phyloP scores from a whole-genome alignment of 2,888 invertebrate species.

The Pristionchus arcanus region DNA sequence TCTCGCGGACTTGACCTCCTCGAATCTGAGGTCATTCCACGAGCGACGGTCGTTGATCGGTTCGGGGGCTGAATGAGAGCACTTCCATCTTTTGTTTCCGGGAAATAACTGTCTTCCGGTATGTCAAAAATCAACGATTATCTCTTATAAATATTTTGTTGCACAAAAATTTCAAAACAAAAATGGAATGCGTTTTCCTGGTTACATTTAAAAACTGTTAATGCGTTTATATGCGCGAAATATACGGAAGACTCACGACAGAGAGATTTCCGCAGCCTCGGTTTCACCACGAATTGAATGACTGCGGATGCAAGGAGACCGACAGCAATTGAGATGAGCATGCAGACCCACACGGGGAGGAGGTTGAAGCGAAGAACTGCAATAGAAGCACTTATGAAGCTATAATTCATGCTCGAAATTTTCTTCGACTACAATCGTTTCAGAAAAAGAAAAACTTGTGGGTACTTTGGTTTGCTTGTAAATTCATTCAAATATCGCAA shows the following conservation, averaged over 20 bases:
- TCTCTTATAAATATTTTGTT: too few relatives aligned
- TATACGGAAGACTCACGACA: slow-evolving; percentile 32
- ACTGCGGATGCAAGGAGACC: slow-evolving; percentile 83
- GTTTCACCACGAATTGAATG: slow-evolving; percentile 66
- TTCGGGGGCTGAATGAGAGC: background rate
- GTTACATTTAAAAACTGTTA: too few relatives aligned
- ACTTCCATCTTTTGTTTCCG: background rate
- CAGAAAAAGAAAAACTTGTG: too few relatives aligned
- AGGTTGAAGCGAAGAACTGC: slow-evolving; percentile 90
- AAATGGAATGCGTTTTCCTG: too few relatives aligned
- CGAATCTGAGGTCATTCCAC: background rate
- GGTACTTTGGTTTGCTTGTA: too few relatives aligned
- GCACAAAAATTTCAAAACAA: too few relatives aligned
- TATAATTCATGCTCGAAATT: too few relatives aligned
- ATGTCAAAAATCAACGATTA: too few relatives aligned
- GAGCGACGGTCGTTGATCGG: background rate
- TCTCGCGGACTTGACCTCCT: background rate
- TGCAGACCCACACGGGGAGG: slow-evolving; percentile 90
- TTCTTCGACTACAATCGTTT: too few relatives aligned
- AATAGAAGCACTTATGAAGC: too few relatives aligned
- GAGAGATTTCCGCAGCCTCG: slow-evolving; percentile 58
- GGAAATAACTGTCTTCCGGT: background rate
- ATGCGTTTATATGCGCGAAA: too few relatives aligned
- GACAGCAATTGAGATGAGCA: slow-evolving; percentile 85
- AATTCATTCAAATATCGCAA: too few relatives aligned